phyloP scores from a whole-genome alignment of 2,888 invertebrate genomes.

The Cloeon dipterum region DNA sequence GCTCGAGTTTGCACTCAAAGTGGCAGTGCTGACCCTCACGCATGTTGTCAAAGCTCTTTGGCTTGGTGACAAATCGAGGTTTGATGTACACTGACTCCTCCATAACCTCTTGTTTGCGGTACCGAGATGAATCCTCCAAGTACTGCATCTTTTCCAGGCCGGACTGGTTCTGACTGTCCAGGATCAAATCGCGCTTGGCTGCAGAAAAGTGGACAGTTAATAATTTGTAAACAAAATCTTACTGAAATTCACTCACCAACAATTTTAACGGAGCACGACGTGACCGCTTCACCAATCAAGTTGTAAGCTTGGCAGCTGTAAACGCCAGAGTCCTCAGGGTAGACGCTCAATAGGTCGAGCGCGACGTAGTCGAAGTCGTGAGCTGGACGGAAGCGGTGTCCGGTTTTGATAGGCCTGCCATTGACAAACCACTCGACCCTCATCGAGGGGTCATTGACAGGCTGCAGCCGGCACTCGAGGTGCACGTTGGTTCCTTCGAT shows the following conservation, averaged over 20 bases:
- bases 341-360: conserved; percentile 83
- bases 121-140: conserved; percentile 66
- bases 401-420: conserved; percentile 69
- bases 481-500: conserved; percentile 81
- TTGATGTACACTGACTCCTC: conserved; percentile 65
- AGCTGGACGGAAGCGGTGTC: conserved; percentile 77
- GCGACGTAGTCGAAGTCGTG: conserved; percentile 96
- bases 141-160: conserved; percentile 82
- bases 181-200: conserved; percentile 65
- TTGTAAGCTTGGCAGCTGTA: conserved; percentile 92
- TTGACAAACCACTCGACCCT: conserved; percentile 92
- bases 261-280: conserved; percentile 72
- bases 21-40: conserved; percentile 83
- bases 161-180: conserved; percentile 77
- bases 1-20: conserved; percentile 93
- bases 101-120: conserved; percentile 55
- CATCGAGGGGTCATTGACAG: conserved; percentile 80
- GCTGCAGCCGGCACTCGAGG: conserved; percentile 74
- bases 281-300: conserved; percentile 80
- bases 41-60: conserved; percentile 66
- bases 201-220: conserved; percentile 6
- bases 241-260: conserved; percentile 22
- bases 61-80: conserved; percentile 66
- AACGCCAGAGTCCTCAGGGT: conserved; percentile 91
- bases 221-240: not conserved